These are phyloP conservation scores for Bubo blakistoni DNA, from an alignment of 2,113 vertebrate species.

Conservation along the genomic window DNA sequence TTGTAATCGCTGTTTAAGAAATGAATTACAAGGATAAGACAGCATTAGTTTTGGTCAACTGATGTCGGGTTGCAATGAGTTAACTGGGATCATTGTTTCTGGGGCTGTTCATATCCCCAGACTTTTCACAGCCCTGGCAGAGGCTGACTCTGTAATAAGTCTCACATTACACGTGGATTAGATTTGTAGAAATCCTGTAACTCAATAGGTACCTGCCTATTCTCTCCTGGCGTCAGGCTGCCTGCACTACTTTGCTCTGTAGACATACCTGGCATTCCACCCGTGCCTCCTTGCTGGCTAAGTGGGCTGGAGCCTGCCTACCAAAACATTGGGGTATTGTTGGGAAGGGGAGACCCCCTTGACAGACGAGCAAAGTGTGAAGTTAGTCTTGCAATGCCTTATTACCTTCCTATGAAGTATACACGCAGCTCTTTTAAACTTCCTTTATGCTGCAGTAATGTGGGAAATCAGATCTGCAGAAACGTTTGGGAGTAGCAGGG, in stretches of 20 bases:
- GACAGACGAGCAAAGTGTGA: conserved; percentile 82
- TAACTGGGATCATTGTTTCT: conserved; percentile 74
- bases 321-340: conserved; percentile 83
- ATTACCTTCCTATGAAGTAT: conserved; percentile 73
- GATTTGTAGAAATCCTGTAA: conserved; percentile 89
- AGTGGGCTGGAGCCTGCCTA: conserved; percentile 80
- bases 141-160: conserved; percentile 81
- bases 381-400: conserved; percentile 75
- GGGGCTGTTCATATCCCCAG: conserved; percentile 68
- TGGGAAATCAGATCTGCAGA: conserved; percentile 57
- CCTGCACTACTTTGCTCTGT: conserved; percentile 77
- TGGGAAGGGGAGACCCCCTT: conserved; percentile 76
- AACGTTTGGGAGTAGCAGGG: conserved; percentile 5
- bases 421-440: conserved; percentile 50
- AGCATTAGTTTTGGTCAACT: conserved; percentile 51
- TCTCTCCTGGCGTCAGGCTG: conserved; percentile 87
- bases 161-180: conserved; percentile 87
- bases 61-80: conserved; percentile 71
- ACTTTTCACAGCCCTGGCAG: conserved; percentile 76
- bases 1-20: conserved; percentile 45
- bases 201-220: conserved; percentile 87
- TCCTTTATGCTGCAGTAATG: conserved; percentile 48
- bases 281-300: conserved; percentile 80
- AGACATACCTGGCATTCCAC: conserved; percentile 90
- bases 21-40: conserved; percentile 39